Conservation (phyloP, 2,797 vertebrate genomes). For the Molossus molossus region DNA sequence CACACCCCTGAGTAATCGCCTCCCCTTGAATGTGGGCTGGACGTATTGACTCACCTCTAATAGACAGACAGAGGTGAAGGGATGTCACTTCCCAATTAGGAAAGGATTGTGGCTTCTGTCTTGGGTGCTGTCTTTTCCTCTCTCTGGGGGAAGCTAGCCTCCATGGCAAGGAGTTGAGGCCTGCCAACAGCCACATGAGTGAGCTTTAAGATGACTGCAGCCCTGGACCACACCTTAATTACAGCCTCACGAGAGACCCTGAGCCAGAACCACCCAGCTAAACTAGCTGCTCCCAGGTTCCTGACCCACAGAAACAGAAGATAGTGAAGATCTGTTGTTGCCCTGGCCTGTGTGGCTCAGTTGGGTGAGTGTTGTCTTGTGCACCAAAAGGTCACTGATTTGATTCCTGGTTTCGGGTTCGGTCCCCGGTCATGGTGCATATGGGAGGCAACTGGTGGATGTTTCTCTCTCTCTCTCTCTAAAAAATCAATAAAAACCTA, state of each 20-base stretch:
- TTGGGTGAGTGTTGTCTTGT: no score
- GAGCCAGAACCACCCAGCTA: neutral
- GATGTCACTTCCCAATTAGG: neutral
- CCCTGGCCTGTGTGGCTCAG: no score
- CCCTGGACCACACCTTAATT: neutral
- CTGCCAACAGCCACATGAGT: neutral
- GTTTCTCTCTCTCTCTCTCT: no score
- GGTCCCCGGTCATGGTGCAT: no score
- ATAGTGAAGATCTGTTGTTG: neutral
- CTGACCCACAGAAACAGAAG: neutral
- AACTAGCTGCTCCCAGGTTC: slow-evolving; percentile 27
- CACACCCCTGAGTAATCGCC: neutral
- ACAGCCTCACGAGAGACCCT: neutral
- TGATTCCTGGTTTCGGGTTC: no score
- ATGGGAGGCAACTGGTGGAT: no score
- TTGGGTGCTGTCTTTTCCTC: neutral
- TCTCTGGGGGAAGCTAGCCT: neutral
- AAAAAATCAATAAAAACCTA: no score
- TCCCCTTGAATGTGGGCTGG: neutral
- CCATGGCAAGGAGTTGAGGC: neutral
- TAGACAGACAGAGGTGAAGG: neutral
- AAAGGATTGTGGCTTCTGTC: slow-evolving; percentile 29
- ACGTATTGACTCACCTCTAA: neutral
- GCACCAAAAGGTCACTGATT: no score
- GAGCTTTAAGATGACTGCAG: neutral